Evolutionary conservation across 2,888 invertebrate species (phyloP), one percentile per base, ranked within the genome.

Genomic region (Zootermopsis nevadensis): DNA sequence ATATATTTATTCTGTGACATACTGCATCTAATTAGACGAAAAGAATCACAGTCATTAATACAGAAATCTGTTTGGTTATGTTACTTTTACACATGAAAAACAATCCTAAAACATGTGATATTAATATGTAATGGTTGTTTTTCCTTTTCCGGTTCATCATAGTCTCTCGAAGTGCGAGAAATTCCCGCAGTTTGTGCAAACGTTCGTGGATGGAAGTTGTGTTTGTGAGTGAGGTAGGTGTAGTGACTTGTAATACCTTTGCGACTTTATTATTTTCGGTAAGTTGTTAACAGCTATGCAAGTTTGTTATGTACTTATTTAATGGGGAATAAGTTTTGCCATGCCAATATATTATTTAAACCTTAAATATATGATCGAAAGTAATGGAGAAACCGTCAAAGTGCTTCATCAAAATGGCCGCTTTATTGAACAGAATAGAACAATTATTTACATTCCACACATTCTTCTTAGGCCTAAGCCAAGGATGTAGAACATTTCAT

Each of bases 1-100:
- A 99, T 99, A 87, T 91, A 94, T 87, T 92, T 93, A 87, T 94
- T 94, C 86, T 94, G 88, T 42, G 93, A 91, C 94, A 94, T 94
- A n/a, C 77, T 22, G 22, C 33, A 69, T 31, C 1, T 15, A 15
- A 69, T 33, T 30, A 33, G 6, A 33, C 22, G 19, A 7, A 33
- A 8, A 22, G 2, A 22, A 69, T 33, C 4, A 24, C 22, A 74
- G 38, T 38, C 38, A 22, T 22, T 24, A n/a, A 42, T 33, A 27
- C 6, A 33, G 0, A 27, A 4, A 60, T 48, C 27, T 66, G 27
- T 12, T 33, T 35, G 72, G 77, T 53, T 55, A 55, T 4, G 77
- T 77, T 48, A 2, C 48, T 48, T n/a, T 48, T 19, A 48, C 48
- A 19, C 42, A 3, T 42, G 1, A 1, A 19, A 60, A 60, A n/a